Evolutionary conservation across 2,797 vertebrate species (phyloP).

Genomic region (Sorex maritimensis): DNA sequence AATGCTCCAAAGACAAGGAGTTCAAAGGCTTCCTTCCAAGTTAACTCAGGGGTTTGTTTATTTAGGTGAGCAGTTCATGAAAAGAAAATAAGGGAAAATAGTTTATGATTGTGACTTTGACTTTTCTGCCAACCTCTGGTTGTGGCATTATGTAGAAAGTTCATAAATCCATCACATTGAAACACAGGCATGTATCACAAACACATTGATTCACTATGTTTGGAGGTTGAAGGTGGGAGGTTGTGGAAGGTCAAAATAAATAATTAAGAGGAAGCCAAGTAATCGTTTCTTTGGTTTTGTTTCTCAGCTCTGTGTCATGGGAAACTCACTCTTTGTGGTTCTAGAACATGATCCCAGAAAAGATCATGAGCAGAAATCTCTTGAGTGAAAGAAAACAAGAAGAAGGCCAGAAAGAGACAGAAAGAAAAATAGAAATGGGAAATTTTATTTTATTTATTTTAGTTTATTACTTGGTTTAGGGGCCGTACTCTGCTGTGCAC

Average conservation of each 20-base stretch:
- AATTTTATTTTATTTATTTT: neutral
- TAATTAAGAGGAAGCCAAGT: neutral
- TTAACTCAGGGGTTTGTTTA: conserved; percentile 20
- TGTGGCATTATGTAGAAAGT: neutral
- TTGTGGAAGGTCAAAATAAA: neutral
- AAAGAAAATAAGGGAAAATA: conserved; percentile 52
- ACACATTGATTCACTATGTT: neutral
- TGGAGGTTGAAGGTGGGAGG: neutral
- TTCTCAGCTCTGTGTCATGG: conserved; percentile 10
- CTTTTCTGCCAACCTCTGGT: neutral
- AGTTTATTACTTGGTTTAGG: too few relatives aligned
- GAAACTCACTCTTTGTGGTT: conserved; percentile 34
- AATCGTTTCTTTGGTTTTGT: conserved; percentile 27
- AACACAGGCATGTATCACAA: neutral
- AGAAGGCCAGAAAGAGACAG: neutral
- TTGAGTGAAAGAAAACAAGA: neutral
- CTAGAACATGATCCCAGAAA: conserved; percentile 7
- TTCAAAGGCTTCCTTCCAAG: conserved; percentile 1
- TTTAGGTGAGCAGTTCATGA: neutral
- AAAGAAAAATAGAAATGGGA: conserved; percentile 37
- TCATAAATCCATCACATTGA: conserved; percentile 16
- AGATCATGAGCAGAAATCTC: neutral
- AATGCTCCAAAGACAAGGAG: neutral
- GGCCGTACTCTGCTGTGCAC: too few relatives aligned
- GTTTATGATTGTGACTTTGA: neutral